phyloP scores from a whole-genome alignment of 2,888 invertebrate genomes.

The Ornithoptera priamus region DNA sequence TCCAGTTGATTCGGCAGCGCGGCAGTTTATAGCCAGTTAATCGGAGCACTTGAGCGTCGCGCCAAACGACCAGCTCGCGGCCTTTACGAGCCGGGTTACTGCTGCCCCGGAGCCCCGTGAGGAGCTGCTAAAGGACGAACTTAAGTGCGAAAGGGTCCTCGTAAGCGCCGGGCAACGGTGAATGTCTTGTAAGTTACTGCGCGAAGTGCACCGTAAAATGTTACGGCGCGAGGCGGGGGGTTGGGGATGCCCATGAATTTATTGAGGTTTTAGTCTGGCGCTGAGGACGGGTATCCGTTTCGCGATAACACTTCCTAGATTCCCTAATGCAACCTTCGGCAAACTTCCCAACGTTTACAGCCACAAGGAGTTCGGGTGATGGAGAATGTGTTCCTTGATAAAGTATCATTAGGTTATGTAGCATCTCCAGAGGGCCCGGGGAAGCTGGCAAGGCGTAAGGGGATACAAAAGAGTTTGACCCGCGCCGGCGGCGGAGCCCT shows the following conservation, averaged over 20 bases:
- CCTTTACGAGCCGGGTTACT: slow-evolving; percentile 57
- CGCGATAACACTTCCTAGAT: no score
- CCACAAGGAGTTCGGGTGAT: no score
- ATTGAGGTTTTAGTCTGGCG: no score
- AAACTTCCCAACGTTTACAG: no score
- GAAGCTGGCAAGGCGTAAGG: slow-evolving; percentile 1
- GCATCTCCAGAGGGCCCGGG: no score
- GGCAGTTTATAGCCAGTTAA: slow-evolving; percentile 25
- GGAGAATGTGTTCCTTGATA: no score
- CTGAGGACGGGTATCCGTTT: no score
- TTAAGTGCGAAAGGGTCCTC: slow-evolving; percentile 28
- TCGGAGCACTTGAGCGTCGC: slow-evolving; percentile 51
- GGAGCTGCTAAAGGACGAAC: slow-evolving; percentile 29
- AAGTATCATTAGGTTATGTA: no score
- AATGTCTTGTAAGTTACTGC: slow-evolving; percentile 24
- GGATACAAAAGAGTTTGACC: slow-evolving; percentile 56
- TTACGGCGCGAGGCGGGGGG: neutral
- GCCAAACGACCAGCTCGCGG: slow-evolving; percentile 55
- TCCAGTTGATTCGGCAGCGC: slow-evolving; percentile 8
- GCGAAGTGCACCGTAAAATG: slow-evolving; percentile 12
- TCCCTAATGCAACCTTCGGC: no score
- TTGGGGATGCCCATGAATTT: no score
- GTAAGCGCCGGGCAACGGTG: neutral
- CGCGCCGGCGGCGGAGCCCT: slow-evolving; percentile 58
- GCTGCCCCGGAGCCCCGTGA: slow-evolving; percentile 43